Base-by-base conservation (phyloP, 2,888 invertebrate species). In the Euplexia lucipara region DNA sequence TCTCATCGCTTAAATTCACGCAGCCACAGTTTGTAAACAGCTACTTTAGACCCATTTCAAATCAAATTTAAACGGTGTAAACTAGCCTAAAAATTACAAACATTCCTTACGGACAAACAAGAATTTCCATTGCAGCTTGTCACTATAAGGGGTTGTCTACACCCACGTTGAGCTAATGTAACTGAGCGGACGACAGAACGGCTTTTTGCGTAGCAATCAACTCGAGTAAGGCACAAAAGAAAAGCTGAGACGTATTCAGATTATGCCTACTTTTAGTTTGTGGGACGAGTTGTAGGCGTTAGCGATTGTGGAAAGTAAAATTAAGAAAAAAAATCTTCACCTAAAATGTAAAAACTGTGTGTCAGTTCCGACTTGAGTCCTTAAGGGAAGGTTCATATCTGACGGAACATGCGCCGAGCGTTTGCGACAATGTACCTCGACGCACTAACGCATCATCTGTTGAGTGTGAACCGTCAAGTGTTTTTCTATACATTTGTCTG, bases 171-270 rank as follows among this genome's bases (percentile, higher is more conserved):
- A 39, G 34, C 53, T 81, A 69, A 79, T 76, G 56, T 79, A 53
- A 56, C 48, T 32, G 57, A 47, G 61, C 54, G 48, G 58, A 47
- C 65, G 59, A 74, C 70, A 74, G 59, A 75, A 72, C 58, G 52
- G 51, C 76, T 69, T 52, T 77, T 78, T 63, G 57, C 53, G 42
- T 39, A 51, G 62, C 79, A 80, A 79, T 81, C 79, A 78, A 81
- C 78, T 58, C 52, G 52, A 75, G 68, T 74, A 70, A 58, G 59
- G 60, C 47, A 80, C 66, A 75, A 78, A 81, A 81, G 75, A 69
- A 71, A 69, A 34, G 65, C 54, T 70, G 71, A 62, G 57, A 70
- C 59, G 35, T 62, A 69, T 60, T 63, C 44, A 51, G 71, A 59
- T 70, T 75, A 48, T 45, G 44, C 59, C 18, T 35, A 35, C 42